These are phyloP conservation scores for Nyctereutes procyonoides DNA, from an alignment of 2,113 vertebrate genomes.

Conservation along the genomic window DNA sequence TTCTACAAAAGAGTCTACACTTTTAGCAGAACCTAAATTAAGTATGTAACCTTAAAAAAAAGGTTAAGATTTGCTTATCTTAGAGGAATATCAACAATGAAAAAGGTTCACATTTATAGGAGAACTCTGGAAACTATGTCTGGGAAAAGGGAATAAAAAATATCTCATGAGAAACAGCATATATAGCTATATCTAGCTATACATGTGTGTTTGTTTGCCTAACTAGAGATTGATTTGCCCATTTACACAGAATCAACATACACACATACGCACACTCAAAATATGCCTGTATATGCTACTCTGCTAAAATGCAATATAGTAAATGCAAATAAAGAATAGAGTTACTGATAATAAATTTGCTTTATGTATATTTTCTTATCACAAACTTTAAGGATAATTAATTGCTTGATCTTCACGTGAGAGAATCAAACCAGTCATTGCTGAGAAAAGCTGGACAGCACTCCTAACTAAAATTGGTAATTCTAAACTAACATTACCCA, in stretches of 20 bases:
- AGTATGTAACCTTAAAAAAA: constrained; percentile 40
- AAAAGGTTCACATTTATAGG: constrained; percentile 50
- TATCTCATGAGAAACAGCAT: constrained; percentile 63
- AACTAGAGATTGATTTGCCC: not conserved
- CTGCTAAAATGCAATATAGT: not conserved
- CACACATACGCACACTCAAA: not conserved
- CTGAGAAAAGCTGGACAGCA: constrained; percentile 16
- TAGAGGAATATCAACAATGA: constrained; percentile 68
- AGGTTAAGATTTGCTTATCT: constrained; percentile 62
- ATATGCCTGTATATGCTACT: not conserved
- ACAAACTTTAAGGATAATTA: constrained; percentile 42
- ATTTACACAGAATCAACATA: not conserved
- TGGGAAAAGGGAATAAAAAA: constrained; percentile 60
- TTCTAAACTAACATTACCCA: constrained; percentile 63
- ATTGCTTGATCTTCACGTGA: constrained; percentile 5
- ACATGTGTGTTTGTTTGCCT: not conserved
- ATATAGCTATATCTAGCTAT: not conserved
- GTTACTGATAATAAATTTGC: constrained; percentile 40
- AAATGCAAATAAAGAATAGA: not conserved
- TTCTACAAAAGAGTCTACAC: not conserved
- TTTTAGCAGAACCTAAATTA: constrained; percentile 62
- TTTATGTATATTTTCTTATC: constrained; percentile 9
- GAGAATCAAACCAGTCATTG: not conserved
- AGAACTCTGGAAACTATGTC: constrained; percentile 57
- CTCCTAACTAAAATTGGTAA: constrained; percentile 26